These are phyloP conservation scores for Pelecanoides urinatrix DNA, from an alignment of 2,113 vertebrate genomes.

Conservation along the genomic window DNA sequence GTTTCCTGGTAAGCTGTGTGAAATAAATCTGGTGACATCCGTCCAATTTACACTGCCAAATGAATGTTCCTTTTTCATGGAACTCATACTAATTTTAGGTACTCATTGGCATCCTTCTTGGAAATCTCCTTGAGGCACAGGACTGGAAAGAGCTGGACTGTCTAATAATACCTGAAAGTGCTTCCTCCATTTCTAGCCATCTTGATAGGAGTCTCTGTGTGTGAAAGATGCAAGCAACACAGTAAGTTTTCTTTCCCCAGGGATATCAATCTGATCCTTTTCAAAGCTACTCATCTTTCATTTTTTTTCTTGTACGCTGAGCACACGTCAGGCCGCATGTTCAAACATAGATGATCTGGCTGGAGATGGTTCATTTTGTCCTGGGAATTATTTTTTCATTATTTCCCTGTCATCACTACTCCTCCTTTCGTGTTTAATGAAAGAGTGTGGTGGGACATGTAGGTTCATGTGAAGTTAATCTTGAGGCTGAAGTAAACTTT, in stretches of 20 bases:
- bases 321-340: background rate
- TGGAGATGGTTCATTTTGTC: background rate
- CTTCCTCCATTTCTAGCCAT: background rate
- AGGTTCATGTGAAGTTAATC: slow-evolving; percentile 11
- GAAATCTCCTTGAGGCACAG: background rate
- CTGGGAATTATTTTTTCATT: background rate
- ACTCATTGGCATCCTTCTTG: background rate
- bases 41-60: background rate
- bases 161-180: background rate
- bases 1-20: background rate
- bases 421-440: background rate
- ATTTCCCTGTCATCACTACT: background rate
- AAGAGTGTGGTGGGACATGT: background rate
- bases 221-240: background rate
- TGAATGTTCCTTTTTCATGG: background rate
- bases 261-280: background rate
- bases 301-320: background rate
- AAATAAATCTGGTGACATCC: background rate
- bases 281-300: background rate
- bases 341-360: background rate
- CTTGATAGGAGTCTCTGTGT: background rate
- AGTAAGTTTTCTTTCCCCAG: background rate
- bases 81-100: background rate
- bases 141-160: background rate
- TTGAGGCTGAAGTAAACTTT: slow-evolving; percentile 5